phyloP scores from a whole-genome alignment of 2,113 vertebrate genomes.

The Chinchilla lanigera region DNA sequence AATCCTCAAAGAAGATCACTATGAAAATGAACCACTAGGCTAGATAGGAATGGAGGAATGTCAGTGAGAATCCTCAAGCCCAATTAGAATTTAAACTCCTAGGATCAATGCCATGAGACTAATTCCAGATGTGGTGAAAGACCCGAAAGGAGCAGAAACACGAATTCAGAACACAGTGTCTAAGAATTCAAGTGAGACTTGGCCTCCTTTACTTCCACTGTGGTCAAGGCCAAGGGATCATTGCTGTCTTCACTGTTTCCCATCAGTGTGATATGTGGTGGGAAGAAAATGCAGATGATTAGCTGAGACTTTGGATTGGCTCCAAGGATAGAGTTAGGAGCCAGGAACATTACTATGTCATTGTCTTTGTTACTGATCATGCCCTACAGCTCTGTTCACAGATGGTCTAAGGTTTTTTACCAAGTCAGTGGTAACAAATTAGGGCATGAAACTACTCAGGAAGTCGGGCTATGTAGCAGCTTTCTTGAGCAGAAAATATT shows the following conservation, averaged over 20 bases:
- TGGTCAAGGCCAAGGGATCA: not conserved
- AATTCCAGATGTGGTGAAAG: not conserved
- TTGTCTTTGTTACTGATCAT: not conserved
- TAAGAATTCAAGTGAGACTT: not conserved
- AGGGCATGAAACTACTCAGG: slow-evolving; percentile 53
- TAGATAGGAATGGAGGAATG: not conserved
- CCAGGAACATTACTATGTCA: not conserved
- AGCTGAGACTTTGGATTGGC: not conserved
- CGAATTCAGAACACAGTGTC: not conserved
- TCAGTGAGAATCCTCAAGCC: not conserved
- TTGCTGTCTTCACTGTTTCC: not conserved
- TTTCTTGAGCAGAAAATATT: slow-evolving; percentile 47
- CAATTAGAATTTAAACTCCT: not conserved
- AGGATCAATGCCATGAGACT: not conserved
- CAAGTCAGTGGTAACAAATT: slow-evolving; percentile 62
- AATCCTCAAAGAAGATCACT: not conserved
- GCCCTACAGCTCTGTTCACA: slow-evolving; percentile 42
- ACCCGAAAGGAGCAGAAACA: not conserved
- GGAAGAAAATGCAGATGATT: not conserved
- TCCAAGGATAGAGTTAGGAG: not conserved
- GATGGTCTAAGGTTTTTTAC: slow-evolving; percentile 64
- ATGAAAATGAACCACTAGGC: not conserved
- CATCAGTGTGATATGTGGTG: not conserved
- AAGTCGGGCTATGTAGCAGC: slow-evolving; percentile 37
- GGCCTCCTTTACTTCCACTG: not conserved